Evolutionary conservation across 2,113 vertebrate species (phyloP).

Genomic region (Gymnocephalus cernua): DNA sequence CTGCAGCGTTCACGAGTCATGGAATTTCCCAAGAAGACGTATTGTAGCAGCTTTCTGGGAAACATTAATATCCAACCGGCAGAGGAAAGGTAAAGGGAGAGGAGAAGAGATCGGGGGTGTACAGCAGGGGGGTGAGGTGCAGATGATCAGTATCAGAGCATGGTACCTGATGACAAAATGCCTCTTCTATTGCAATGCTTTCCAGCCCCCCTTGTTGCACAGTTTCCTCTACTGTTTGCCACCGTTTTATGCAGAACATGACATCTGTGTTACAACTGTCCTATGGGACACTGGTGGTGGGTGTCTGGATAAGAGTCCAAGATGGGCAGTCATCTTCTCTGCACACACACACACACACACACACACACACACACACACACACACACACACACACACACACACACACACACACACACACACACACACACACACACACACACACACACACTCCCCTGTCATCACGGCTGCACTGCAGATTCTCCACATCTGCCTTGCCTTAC

Average conservation of each 20-base stretch:
- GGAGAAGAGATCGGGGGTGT: slow-evolving; percentile 48
- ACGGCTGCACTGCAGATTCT: slow-evolving; percentile 82
- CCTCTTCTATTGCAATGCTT: slow-evolving; percentile 33
- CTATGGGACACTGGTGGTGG: slow-evolving; percentile 26
- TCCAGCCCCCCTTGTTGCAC: slow-evolving; percentile 25
- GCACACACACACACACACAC: slow-evolving; percentile 13
- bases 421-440: slow-evolving; percentile 27
- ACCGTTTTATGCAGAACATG: slow-evolving; percentile 36
- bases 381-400: slow-evolving; percentile 55
- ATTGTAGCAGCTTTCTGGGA: slow-evolving; percentile 80
- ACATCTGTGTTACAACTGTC: slow-evolving; percentile 29
- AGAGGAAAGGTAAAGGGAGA: slow-evolving; percentile 65
- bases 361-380: no score
- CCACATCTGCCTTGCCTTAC: slow-evolving; percentile 95
- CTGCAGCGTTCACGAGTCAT: slow-evolving; percentile 67
- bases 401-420: no score
- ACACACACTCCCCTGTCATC: slow-evolving; percentile 73
- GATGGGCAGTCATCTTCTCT: slow-evolving; percentile 37
- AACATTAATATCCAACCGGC: slow-evolving; percentile 79
- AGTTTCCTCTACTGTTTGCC: slow-evolving; percentile 32
- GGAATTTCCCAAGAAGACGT: slow-evolving; percentile 82
- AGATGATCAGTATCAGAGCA: slow-evolving; percentile 69
- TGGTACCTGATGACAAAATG: slow-evolving; percentile 66
- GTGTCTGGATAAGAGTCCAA: slow-evolving; percentile 46
- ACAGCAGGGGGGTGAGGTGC: slow-evolving; percentile 51